Percentiles rank a stretch among this genome's conserved stretches.
phyloP scores from a whole-genome alignment of 1,140 invertebrate species.

The Drosophila persimilis region DNA sequence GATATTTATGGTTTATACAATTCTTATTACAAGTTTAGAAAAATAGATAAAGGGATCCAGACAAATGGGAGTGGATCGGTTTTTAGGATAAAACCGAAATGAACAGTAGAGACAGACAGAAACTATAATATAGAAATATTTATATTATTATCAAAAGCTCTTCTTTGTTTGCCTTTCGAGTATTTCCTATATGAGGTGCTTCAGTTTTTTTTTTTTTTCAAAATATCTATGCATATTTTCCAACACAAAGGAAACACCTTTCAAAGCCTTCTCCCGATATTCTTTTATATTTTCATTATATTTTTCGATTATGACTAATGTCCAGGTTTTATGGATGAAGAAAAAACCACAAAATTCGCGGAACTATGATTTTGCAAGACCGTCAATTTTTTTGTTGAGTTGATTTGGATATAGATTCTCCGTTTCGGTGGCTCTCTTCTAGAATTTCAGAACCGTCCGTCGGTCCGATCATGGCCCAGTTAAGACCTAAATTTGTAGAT shows the following conservation, averaged over 20 bases:
- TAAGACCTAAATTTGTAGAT: slow-evolving; percentile 46
- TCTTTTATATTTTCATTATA: background rate
- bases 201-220: too few relatives aligned
- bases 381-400: slow-evolving; percentile 9
- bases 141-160: slow-evolving; percentile 27
- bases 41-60: background rate
- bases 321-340: background rate
- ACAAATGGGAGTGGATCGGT: too few relatives aligned
- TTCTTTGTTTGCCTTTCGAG: slow-evolving; percentile 42
- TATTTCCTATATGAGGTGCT: background rate
- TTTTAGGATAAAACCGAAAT: background rate
- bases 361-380: slow-evolving; percentile 31
- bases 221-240: too few relatives aligned
- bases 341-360: slow-evolving; percentile 15
- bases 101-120: background rate
- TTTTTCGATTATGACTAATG: slow-evolving; percentile 5
- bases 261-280: background rate
- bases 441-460: slow-evolving; percentile 42
- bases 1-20: background rate
- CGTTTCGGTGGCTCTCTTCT: slow-evolving; percentile 9
- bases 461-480: slow-evolving; percentile 56
- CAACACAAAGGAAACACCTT: background rate
- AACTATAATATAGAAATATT: slow-evolving; percentile 15
- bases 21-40: background rate
- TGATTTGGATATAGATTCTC: slow-evolving; percentile 1